Conservation (phyloP, 2,113 vertebrate genomes). For the cat (Felis catus) region F.catus_Fca126_mat1.0 CM031424.1:39963501-39964000, state of each 20-base stretch:
- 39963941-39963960: neutral
- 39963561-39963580: neutral
- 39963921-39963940: neutral
- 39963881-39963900: conserved; percentile 1
- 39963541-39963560: neutral
- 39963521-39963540: neutral
- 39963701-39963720: conserved; percentile 16
- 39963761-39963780: neutral
- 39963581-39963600: neutral
- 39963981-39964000: neutral
- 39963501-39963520: neutral
- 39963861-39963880: neutral
- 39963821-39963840: neutral
- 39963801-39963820: neutral
- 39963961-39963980: neutral
- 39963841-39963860: neutral
- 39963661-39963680: neutral
- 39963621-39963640: neutral
- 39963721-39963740: neutral
- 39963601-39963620: neutral
- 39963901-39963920: neutral
- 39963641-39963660: neutral
- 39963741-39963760: neutral
- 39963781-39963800: conserved; percentile 39
- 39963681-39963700: neutral